Evolutionary conservation across 2,797 vertebrate genomes (phyloP), one percentile per base, ranked within the genome.

Genomic region (Rhincodon typus): DNA sequence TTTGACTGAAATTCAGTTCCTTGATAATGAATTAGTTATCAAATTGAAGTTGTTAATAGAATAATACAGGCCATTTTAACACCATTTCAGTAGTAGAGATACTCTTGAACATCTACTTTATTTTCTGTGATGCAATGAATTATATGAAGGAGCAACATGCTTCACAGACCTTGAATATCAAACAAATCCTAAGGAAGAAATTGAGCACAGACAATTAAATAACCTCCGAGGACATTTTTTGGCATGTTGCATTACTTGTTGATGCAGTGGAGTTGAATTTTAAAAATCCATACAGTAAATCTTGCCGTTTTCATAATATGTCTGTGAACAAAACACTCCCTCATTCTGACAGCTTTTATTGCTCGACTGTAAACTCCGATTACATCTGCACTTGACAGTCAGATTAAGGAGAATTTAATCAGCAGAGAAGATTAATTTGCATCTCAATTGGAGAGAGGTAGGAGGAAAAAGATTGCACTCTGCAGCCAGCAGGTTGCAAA

Each of bases 321-420:
- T 34, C 70, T 50, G 62, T 69, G 94, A 95, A 77, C 70, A 57
- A 95, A 95, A n/a, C 46, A 57, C 46, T 77, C 17, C 46, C 94
- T 95, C 72, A 57, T 77, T 95, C 97, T 98, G 97, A 98, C 97
- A 97, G 97, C 97, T 98, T 97, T 98, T 98, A 97, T 98, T 97
- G 97, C 97, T 97, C 97, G 97, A 97, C 97, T 97, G 96, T 97
- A 98, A 98, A 98, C 98, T 98, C 97, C 96, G 96, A 98, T 98
- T 99, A 98, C 98, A 99, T 98, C 98, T 99, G 98, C 98, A 98
- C 98, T 98, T 98, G 98, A 98, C 98, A 98, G 98, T 98, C 97
- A 97, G 98, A 99, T 98, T 98, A 97, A 98, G 98, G 98, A 98
- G 98, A 98, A 98, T 98, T 98, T 98, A 98, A 99, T 99, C 98